Evolutionary conservation across 1,140 invertebrate genomes (phyloP).

Genomic region (Vanessa atalanta): DNA sequence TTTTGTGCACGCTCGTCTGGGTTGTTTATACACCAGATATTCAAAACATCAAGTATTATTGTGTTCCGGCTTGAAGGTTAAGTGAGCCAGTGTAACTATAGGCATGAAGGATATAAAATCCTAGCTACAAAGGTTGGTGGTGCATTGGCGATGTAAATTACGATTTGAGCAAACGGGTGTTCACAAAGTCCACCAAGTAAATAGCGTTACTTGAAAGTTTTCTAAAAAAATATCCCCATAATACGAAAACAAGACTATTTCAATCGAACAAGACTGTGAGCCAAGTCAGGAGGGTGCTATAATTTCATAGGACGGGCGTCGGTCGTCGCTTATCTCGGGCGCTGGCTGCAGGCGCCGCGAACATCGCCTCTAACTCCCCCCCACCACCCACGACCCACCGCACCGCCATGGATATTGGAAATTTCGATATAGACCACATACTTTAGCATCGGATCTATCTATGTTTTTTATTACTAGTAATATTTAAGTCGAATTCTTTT

Average conservation of each 20-base stretch:
- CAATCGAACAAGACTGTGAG: slow-evolving; percentile 19
- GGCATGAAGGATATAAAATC: too few species aligned
- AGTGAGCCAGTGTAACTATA: too few species aligned
- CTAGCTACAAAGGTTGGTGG: too few species aligned
- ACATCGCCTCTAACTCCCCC: slow-evolving; percentile 56
- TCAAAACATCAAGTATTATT: too few species aligned
- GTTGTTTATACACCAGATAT: too few species aligned
- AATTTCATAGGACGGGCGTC: slow-evolving; percentile 75
- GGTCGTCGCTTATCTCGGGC: slow-evolving; percentile 71
- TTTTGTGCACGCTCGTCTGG: too few species aligned
- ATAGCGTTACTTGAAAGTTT: too few species aligned
- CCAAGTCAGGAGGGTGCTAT: slow-evolving; percentile 62
- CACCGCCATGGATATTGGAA: slow-evolving; percentile 55
- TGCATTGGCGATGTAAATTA: too few species aligned
- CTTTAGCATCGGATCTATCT: slow-evolving; percentile 44
- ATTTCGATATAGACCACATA: slow-evolving; percentile 61
- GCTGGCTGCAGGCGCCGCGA: slow-evolving; percentile 69
- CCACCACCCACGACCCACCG: slow-evolving; percentile 28
- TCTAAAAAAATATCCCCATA: not conserved
- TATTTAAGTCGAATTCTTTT: not conserved
- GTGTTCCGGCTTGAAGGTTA: too few species aligned
- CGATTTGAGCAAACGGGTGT: too few species aligned
- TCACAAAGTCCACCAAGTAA: too few species aligned
- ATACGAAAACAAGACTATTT: slow-evolving; percentile 3
- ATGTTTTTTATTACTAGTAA: slow-evolving; percentile 27